Base-by-base conservation (phyloP, 35 echinoderm and acorn worm species). In the Ophioderma brevispina region DNA sequence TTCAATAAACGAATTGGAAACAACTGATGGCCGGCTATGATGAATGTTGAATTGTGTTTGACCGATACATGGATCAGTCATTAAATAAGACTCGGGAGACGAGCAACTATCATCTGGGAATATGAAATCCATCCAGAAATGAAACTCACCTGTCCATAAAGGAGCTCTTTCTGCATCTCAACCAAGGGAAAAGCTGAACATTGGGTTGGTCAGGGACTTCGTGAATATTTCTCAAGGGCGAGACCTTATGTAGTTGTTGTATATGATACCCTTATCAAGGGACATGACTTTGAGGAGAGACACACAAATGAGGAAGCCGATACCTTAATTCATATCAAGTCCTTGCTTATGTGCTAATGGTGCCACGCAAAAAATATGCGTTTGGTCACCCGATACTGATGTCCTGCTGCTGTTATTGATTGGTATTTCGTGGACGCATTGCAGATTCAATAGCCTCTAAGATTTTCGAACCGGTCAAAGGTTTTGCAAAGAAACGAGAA, bases 321-420 rank as follows among this genome's bases (percentile, higher is more conserved):
- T 75, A 86, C 84, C 34, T 35, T 86, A 35, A 86, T 86, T 75
- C 84, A 14, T 18, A 86, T 86, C 84, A 86, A 86, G 84, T 86
- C 84, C 42, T 86, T 86, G 84, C 52, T 23, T 63, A 49, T 70
- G 46, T 86, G 84, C 84, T 87, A 87, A 31, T 76, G 84, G 56
- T 36, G 84, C 59, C 63, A 3, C 31, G 55, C 84, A 38, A 87
- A 10, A 87, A 87, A 87, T 87, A 64, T 63, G 42, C 76, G 84
- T 87, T 55, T 87, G 84, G 84, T 87, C 84, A 76, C 84, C 84
- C 52, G 84, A 87, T 63, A 87, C 84, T 76, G 55, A 76, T 87
- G 55, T 87, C 56, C 32, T 80, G 11, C 81, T 84, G 13, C 25
- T 84, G 10, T 55, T 84, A 55, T 84, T 64, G 38, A 86, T 76